Evolutionary conservation across 2,113 vertebrate genomes (phyloP).

Genomic region (Bubalus kerabau): DNA sequence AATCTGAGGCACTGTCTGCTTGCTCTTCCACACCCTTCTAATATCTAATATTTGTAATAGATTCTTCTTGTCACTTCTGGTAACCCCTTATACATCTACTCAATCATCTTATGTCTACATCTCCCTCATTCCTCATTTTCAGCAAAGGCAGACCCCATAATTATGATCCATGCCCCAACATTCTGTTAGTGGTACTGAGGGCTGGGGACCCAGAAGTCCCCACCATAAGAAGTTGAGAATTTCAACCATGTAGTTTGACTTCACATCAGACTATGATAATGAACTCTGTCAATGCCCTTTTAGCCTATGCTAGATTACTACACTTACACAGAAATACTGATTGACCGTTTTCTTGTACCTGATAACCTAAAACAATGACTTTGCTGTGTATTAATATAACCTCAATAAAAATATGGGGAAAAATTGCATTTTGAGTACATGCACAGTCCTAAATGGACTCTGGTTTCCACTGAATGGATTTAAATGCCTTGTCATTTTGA

Average conservation of each 20-base stretch:
- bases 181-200: not conserved
- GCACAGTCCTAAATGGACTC: not conserved
- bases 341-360: not conserved
- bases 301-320: not conserved
- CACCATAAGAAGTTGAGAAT: not conserved
- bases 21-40: not conserved
- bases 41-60: not conserved
- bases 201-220: not conserved
- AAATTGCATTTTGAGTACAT: not conserved
- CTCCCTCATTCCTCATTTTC: not conserved
- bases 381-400: not conserved
- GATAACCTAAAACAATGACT: not conserved
- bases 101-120: not conserved
- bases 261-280: not conserved
- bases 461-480: not conserved
- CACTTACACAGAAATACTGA: not conserved
- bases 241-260: not conserved
- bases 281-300: not conserved
- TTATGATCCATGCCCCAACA: not conserved
- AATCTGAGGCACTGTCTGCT: not conserved
- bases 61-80: not conserved
- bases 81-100: not conserved
- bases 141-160: not conserved
- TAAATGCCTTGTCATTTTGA: not conserved
- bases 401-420: not conserved